Percentiles rank a stretch among this genome's conserved stretches.
Conservation (phyloP, 1,140 invertebrate species). For the Saxidomus purpurata region DNA sequence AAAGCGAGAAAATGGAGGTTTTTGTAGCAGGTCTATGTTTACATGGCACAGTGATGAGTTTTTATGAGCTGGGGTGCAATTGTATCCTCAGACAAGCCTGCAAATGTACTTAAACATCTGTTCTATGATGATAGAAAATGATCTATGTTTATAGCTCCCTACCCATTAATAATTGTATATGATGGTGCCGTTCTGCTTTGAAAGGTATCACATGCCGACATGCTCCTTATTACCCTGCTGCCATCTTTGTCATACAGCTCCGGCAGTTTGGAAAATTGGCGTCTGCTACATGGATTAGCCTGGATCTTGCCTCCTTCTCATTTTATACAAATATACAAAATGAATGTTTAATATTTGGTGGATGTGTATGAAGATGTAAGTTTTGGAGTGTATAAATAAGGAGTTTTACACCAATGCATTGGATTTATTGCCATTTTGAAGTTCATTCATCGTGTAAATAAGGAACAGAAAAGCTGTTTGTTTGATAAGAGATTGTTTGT, state of each 20-base stretch:
- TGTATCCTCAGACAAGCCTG: constrained; percentile 7
- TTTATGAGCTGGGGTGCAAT: constrained; percentile 12
- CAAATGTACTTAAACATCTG: constrained; percentile 46
- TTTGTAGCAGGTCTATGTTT: constrained; percentile 25
- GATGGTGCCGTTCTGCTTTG: neutral
- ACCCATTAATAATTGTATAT: constrained; percentile 29
- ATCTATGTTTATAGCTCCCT: constrained; percentile 26
- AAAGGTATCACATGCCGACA: constrained; percentile 1
- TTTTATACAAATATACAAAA: too few species aligned
- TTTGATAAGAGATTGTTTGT: too few species aligned
- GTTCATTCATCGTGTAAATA: too few species aligned
- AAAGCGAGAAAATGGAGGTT: too few species aligned
- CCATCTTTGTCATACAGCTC: neutral
- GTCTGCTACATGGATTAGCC: neutral
- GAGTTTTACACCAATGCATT: too few species aligned
- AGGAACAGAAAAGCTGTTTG: too few species aligned
- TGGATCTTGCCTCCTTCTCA: neutral
- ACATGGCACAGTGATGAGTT: neutral
- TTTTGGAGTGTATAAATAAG: too few species aligned
- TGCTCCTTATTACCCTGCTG: neutral
- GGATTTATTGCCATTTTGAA: too few species aligned
- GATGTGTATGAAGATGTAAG: too few species aligned
- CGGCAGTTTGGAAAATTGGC: neutral
- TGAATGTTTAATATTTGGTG: too few species aligned
- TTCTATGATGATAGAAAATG: constrained; percentile 20